Base-by-base conservation (phyloP, 64 coral and sea anemone genomes). In the Acropora yongei region DNA sequence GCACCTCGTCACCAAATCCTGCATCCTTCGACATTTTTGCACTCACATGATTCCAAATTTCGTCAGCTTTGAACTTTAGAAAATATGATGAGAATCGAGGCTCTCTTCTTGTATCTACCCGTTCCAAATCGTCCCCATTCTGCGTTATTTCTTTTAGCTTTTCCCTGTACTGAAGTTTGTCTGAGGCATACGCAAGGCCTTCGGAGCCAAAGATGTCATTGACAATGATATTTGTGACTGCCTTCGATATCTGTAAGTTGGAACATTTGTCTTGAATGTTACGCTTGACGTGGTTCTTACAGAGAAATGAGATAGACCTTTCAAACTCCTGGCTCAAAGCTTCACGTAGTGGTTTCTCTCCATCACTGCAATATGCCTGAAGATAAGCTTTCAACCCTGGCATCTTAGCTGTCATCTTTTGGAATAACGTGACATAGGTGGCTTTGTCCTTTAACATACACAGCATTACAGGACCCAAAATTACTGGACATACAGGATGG, bases 401-500 rank as follows among this genome's bases (percentile, higher is more conserved):
- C 17, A 92, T 5, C 0, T 6, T 44, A 86, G 86, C 76, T 6
- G 82, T 87, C 11, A 93, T 71, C 50, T 87, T 93, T 41, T 93
- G 84, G 48, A 93, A 93, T 14, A 88, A 72, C 6, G 91, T 88
- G 8, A 93, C 4, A 41, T 93, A 93, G 9, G 83, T 93, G 9
- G 74, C 12, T 88, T 93, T 93, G 75, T 93, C 91, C 63, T 88
- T 93, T 1, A 93, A 30, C 30, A 30, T 30, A n/a, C 91, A 93
- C 17, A 92, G 41, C 67, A 92, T 74, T 12, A 53, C 41, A 45
- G 79, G 91, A 50, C 30, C 30, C 30, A 30, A 30, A 30, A 30
- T 30, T 30, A 30, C 30, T 30, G 30, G 30, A 0, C 75, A 68
- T 3, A 41, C 20, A 0, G 78, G 57, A 39, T 10, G 88, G 13